A percentile compares a stretch with the other conserved stretches of the same genome.
phyloP scores from a whole-genome alignment of 2,888 invertebrate genomes.

The Beris morrisii region DNA sequence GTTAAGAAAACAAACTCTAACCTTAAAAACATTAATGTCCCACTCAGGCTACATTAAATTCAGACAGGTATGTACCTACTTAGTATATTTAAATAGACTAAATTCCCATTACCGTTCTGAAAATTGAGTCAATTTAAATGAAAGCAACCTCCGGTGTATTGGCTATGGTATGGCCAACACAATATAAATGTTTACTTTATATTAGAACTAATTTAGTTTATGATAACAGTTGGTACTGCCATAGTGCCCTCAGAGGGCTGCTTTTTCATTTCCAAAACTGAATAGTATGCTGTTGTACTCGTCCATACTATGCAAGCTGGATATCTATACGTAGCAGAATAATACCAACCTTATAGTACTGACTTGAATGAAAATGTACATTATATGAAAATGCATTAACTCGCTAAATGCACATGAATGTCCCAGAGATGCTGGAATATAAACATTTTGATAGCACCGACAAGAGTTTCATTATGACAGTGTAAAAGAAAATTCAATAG shows the following conservation, averaged over 20 bases:
- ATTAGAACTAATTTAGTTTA: constrained; percentile 26
- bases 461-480: constrained; percentile 10
- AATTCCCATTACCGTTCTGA: too few species aligned
- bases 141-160: too few species aligned
- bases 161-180: too few species aligned
- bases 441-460: constrained; percentile 25
- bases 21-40: too few species aligned
- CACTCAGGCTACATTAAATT: too few species aligned
- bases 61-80: too few species aligned
- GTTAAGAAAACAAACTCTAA: too few species aligned
- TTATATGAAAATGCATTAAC: constrained; percentile 20
- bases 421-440: constrained; percentile 4
- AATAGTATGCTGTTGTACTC: background rate
- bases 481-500: too few species aligned
- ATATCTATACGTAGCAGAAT: background rate
- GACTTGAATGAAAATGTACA: background rate
- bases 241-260: constrained; percentile 18
- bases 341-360: background rate
- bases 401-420: constrained; percentile 2
- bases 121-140: too few species aligned
- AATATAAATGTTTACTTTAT: constrained; percentile 17
- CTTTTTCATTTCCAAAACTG: constrained; percentile 20
- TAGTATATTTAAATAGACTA: too few species aligned
- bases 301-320: background rate
- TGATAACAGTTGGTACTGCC: constrained; percentile 14